Conservation (phyloP, 2,113 vertebrate species). For the Cyphotilapia sp. region DNA sequence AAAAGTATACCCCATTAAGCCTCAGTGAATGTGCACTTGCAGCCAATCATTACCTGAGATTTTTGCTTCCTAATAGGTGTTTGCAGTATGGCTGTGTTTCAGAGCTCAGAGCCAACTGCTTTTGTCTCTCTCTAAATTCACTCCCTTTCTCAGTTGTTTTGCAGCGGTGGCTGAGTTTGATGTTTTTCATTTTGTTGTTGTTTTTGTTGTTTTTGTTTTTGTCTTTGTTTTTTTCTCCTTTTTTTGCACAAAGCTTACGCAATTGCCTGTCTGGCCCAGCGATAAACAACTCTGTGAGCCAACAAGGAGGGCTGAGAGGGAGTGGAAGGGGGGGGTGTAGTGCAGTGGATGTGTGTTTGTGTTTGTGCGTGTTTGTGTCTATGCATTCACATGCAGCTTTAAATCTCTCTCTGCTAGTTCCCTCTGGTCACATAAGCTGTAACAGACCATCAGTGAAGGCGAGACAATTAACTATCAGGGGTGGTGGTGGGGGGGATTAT, state of each 20-base stretch:
- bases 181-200: conserved; percentile 47
- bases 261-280: conserved; percentile 53
- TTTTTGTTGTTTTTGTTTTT: conserved; percentile 45
- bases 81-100: neutral
- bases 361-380: conserved; percentile 19
- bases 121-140: neutral
- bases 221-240: conserved; percentile 32
- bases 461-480: conserved; percentile 68
- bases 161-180: conserved; percentile 1
- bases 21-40: neutral
- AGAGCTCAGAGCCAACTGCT: neutral
- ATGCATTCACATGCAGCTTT: conserved; percentile 11
- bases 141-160: conserved; percentile 1
- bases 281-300: conserved; percentile 57
- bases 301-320: neutral
- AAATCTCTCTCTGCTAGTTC: conserved; percentile 45
- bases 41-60: neutral
- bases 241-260: conserved; percentile 55
- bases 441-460: conserved; percentile 69
- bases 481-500: conserved; percentile 20
- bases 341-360: neutral
- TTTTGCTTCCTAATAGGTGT: neutral
- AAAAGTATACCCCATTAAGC: neutral
- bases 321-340: neutral
- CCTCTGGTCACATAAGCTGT: conserved; percentile 59